A percentile compares a stretch with the other conserved stretches of the same genome.
Evolutionary conservation across 2,888 invertebrate genomes (phyloP).

Genomic region (Lasioglossum oenotherae): DNA sequence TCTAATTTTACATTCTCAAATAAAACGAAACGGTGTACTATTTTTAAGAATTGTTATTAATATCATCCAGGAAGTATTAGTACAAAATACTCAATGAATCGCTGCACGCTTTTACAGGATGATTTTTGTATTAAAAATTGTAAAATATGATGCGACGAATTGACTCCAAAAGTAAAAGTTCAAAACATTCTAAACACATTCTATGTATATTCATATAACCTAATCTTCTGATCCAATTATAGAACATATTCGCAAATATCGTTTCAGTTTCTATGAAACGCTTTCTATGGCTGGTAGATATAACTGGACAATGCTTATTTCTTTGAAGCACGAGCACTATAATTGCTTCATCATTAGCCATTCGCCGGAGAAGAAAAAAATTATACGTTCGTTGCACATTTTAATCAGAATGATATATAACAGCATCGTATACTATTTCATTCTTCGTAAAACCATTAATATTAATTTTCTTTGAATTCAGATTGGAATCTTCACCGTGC

Average conservation of each 20-base stretch:
- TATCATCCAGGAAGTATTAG: not conserved
- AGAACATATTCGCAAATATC: not conserved
- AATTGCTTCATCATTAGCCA: not conserved
- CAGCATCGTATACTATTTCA: not conserved
- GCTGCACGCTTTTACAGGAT: too few relatives aligned
- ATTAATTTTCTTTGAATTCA: constrained; percentile 2
- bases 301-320: not conserved
- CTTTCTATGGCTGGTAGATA: not conserved
- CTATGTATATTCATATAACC: not conserved
- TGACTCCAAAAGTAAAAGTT: not conserved
- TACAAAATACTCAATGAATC: too few relatives aligned
- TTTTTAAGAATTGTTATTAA: not conserved
- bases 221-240: not conserved
- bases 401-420: not conserved
- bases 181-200: not conserved
- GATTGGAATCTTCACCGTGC: not conserved
- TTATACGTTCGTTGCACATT: constrained; percentile 2
- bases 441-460: not conserved
- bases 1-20: not conserved
- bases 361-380: not conserved
- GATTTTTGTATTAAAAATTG: too few relatives aligned
- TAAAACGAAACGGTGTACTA: not conserved
- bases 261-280: not conserved
- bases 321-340: not conserved
- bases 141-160: not conserved